A percentile compares a stretch with the other conserved stretches of the same genome.
phyloP scores from a whole-genome alignment of 2,113 vertebrate species.

The Oriolus oriolus region DNA sequence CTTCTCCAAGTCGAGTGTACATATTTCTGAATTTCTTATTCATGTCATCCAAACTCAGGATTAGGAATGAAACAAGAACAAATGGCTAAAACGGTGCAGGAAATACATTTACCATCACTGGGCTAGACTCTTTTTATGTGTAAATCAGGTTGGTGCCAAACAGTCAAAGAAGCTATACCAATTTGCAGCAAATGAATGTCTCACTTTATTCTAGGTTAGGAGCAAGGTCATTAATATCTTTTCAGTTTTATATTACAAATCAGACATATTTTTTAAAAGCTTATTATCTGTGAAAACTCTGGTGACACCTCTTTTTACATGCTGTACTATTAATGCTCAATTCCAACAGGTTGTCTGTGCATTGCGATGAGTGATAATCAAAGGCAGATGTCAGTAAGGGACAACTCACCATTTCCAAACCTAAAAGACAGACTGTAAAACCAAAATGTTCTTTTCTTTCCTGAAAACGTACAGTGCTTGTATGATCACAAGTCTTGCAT shows the following conservation, averaged over 20 bases:
- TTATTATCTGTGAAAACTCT: neutral
- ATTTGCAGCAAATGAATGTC: neutral
- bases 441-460: neutral
- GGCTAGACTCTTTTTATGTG: neutral
- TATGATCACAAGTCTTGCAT: neutral
- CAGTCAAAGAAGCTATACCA: neutral
- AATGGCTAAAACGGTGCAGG: neutral
- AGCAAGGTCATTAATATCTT: slow-evolving; percentile 1
- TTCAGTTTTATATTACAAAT: neutral
- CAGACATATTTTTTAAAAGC: neutral
- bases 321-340: neutral
- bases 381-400: neutral
- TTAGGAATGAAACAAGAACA: neutral
- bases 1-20: neutral
- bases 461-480: neutral
- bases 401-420: neutral
- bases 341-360: neutral
- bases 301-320: neutral
- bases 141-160: neutral
- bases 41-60: neutral
- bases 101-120: neutral
- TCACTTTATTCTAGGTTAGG: slow-evolving; percentile 1
- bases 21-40: slow-evolving; percentile 3
- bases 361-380: slow-evolving; percentile 27
- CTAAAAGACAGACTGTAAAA: neutral